Evolutionary conservation across 1,140 invertebrate genomes (phyloP), one percentile per base, ranked within the genome.

Genomic region (Papilio aristodemus): DNA sequence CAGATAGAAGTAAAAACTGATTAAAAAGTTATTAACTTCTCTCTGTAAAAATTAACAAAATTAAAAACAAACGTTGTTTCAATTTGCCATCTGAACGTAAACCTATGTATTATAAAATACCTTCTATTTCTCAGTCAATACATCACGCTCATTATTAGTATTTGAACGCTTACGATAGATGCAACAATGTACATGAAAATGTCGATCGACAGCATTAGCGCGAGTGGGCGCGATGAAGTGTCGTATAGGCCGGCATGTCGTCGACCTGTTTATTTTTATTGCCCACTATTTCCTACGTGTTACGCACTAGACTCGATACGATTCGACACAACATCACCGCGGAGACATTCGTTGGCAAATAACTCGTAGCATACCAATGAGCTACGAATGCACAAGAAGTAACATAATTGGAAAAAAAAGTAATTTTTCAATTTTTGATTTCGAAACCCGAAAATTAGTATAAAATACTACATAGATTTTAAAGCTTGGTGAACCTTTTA

Each of bases 211-310:
- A 41, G 1, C 39, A 38, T 66, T 13, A 60, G 60, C 60, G 46
- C 63, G 60, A 50, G 38, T 68, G 46, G 57, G 14, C 39, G 6
- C 32, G 46, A 50, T 9, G 37, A 71, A 62, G 54, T 50, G 54
- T 67, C 63, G 46, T 54, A 6, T 54, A 54, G 46, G 67, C 69
- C 50, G 62, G 38, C 19, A 67, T 69, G 77, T 79, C 72, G 43
- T 60, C 62, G 74, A 72, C 72, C 77, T 62, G 57, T 74, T 68
- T 74, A 74, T 71, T 75, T 78, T 78, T 72, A 73, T 72, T 72
- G 71, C 68, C 66, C 63, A 36, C 69, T 70, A 70, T 70, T 70
- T 54, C 46, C 46, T 54, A 54, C 46, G 10, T 10, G 19, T 54
- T 54, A 54, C 46, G 46, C 46, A 54, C 46, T 54, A 54, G 46